Evolutionary conservation across 1,140 invertebrate genomes (phyloP), one percentile per base, ranked within the genome.

Genomic region (Aphaenogaster rudis): DNA sequence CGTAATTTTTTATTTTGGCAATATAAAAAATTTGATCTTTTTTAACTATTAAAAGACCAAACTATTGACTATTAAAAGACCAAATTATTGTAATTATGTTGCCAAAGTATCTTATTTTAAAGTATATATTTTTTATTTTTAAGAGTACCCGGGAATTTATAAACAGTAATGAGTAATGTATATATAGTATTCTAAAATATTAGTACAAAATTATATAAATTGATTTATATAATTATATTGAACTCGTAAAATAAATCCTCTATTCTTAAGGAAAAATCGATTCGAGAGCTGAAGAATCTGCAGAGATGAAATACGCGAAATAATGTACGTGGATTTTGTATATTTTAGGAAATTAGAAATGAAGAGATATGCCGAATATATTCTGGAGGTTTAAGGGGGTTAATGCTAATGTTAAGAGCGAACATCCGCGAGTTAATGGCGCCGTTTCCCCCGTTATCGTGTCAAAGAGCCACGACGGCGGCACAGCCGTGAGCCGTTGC

Each of bases 361-460:
- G 4, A 66, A 66, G 45, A 66, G 15, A 17, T 1, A 0, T 48
- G 5, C 1, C 9, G 6, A 64, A 48, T 13, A 13, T 48, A 79
- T 15, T 28, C 17, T 33, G 39, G 33, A 33, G 50, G 39, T 13
- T 57, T n/a, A n/a, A 36, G 59, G 21, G 15, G 28, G 2, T 67
- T 67, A 45, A 67, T 45, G 39, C 64, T 45, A 63, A 61, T 39
- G 59, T 21, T 21, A 8, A 17, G 36, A 39, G 50, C 9, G 39
- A 57, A 72, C 42, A 76, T 48, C 28, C 57, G 28, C 2, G 48
- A 48, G 7, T 59, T 71, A 81, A 81, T 71, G 78, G 48, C 50
- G 78, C 21, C 64, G 52, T 33, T 71, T 71, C 13, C n/a, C 13
- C 45, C 33, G 13, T 67, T 67, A 67, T 36, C 28, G 42, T 28